Evolutionary conservation across 2,888 invertebrate species (phyloP), one percentile per base, ranked within the genome.

Genomic region (Yponomeuta sedellus): DNA sequence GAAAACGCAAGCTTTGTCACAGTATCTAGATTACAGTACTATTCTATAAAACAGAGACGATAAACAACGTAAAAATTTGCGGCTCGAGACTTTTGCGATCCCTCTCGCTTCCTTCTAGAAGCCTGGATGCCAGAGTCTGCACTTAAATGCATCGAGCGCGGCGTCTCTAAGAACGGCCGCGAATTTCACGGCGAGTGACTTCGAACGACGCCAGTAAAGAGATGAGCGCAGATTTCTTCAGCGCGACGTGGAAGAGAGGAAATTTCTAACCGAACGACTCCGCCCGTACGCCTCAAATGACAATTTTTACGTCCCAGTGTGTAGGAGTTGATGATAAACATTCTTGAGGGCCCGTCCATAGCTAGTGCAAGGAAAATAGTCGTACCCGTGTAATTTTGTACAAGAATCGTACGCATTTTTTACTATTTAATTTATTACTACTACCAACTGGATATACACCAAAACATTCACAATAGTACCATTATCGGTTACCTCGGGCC

Each of bases 171-270:
- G 76, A 81, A 82, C 81, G 81, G 80, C 82, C 82, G 77, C 82
- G 77, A 88, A 90, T 90, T 90, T 90, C 85, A 90, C 88, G 87
- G 85, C 68, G 73, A 78, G 77, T 85, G 88, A 82, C 68, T 81
- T 72, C 74, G 75, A 80, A 81, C 76, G 80, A 80, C 74, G 25
- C 75, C 76, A 71, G 72, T 75, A 74, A 34, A 40, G 65, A 88
- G 85, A 82, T 77, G 85, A 75, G 81, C 79, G 75, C 77, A 80
- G 80, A 85, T 83, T 86, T 80, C 80, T 79, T 82, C 67, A 52
- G 16, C 44, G 76, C 77, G 71, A 72, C 79, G 77, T 73, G 76
- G 44, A 52, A 66, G 66, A 65, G 71, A 74, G 71, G 77, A 82
- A 81, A 82, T 85, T 88, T 86, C 83, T 79, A 81, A 75, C 81